A percentile compares a stretch with the other conserved stretches of the same genome.
phyloP scores from a whole-genome alignment of 1,140 invertebrate genomes.

The Panulirus ornatus region DNA sequence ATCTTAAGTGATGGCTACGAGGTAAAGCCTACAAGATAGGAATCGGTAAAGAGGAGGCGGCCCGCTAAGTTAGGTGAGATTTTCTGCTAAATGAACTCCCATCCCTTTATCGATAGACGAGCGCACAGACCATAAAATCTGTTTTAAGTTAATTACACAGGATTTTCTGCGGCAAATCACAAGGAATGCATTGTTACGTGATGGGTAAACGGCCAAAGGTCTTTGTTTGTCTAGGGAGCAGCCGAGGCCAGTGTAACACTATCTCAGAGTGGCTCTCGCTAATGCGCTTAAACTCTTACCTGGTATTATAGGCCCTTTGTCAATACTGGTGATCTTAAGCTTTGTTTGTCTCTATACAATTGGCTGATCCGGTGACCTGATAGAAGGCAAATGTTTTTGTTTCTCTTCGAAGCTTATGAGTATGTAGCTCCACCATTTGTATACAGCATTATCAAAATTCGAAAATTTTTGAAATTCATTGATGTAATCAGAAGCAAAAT shows the following conservation, averaged over 20 bases:
- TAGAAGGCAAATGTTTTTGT: conserved; percentile 15
- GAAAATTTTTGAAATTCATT: no score
- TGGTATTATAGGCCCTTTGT: conserved; percentile 66
- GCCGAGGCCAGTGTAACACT: conserved; percentile 30
- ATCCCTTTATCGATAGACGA: conserved; percentile 66
- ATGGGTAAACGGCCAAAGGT: conserved; percentile 14
- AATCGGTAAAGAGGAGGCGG: conserved; percentile 71
- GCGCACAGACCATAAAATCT: conserved; percentile 70
- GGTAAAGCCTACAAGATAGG: conserved; percentile 70
- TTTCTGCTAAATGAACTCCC: conserved; percentile 71
- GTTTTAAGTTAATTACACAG: conserved; percentile 73
- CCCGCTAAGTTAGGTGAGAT: conserved; percentile 69
- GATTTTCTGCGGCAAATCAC: conserved; percentile 73
- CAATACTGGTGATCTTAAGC: conserved; percentile 41
- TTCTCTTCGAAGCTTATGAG: neutral
- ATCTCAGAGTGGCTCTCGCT: conserved; percentile 39
- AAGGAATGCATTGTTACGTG: conserved; percentile 69
- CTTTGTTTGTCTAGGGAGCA: conserved; percentile 50
- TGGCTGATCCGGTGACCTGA: neutral
- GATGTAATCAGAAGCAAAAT: no score
- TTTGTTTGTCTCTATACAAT: conserved; percentile 65
- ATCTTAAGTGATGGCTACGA: conserved; percentile 64
- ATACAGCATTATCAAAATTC: no score
- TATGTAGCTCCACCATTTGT: no score
- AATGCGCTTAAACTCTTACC: conserved; percentile 71